These are phyloP conservation scores for Gymnobelideus leadbeateri DNA, from an alignment of 2,113 vertebrate species.

Conservation along the genomic window DNA sequence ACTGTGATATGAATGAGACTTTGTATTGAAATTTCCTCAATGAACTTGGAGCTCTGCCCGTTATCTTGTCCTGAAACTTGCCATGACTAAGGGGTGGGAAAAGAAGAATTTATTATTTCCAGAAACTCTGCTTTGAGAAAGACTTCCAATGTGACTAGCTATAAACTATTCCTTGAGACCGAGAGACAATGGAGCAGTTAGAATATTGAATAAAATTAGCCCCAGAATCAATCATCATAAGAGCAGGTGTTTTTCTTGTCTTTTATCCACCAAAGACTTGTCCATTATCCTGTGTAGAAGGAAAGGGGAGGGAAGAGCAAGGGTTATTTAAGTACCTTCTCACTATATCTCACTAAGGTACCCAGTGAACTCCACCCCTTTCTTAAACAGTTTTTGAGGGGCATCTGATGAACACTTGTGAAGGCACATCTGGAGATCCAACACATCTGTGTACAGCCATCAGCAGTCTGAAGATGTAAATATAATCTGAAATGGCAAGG, in stretches of 20 bases:
- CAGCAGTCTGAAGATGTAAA: background rate
- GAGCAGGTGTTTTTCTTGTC: background rate
- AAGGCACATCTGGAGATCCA: background rate
- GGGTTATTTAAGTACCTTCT: background rate
- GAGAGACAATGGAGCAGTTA: accelerated
- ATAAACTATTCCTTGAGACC: background rate
- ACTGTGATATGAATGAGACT: background rate
- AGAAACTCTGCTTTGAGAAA: background rate
- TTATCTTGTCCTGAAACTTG: conserved; percentile 4
- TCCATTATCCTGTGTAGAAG: background rate
- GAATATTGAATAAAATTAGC: background rate
- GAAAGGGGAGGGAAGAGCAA: background rate
- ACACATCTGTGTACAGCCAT: background rate
- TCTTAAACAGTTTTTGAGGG: background rate
- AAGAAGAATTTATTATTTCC: background rate
- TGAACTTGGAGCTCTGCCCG: background rate
- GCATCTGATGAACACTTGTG: background rate
- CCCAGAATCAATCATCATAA: background rate
- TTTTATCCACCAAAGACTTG: background rate
- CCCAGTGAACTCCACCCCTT: background rate
- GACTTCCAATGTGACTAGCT: background rate
- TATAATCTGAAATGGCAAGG: background rate
- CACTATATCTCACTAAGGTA: background rate
- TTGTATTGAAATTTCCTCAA: background rate
- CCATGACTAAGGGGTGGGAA: background rate